Evolutionary conservation across 2,888 invertebrate species (phyloP).

Genomic region (Atrina japonica): DNA sequence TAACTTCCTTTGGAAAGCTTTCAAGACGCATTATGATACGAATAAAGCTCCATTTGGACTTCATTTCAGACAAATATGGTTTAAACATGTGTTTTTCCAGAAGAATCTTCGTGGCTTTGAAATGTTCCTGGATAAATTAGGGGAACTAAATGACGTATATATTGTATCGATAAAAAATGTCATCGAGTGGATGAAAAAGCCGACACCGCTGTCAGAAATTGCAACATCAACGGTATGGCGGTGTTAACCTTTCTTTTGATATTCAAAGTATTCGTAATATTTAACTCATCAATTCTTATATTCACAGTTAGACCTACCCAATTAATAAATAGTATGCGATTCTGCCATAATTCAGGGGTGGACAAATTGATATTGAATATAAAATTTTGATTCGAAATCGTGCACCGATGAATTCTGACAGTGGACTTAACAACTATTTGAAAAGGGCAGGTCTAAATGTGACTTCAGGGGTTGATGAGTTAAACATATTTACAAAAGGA

Average conservation of each 20-base stretch:
- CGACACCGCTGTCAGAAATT: conserved; percentile 55
- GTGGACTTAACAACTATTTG: no score
- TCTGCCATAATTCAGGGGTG: no score
- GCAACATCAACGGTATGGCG: conserved; percentile 52
- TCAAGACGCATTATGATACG: conserved; percentile 86
- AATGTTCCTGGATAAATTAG: conserved; percentile 57
- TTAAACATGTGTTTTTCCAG: conserved; percentile 78
- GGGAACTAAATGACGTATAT: conserved; percentile 59
- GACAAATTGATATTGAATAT: no score
- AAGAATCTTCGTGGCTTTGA: conserved; percentile 60
- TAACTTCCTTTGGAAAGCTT: conserved; percentile 86
- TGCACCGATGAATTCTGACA: no score
- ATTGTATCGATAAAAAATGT: conserved; percentile 62
- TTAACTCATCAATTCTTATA: no score
- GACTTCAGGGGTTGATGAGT: no score
- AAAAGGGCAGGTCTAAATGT: no score
- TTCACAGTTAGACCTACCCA: no score
- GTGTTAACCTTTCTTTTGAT: conserved; percentile 33
- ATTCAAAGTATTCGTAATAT: no score
- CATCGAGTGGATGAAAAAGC: conserved; percentile 68
- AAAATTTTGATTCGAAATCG: no score
- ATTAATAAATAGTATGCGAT: no score
- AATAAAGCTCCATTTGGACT: conserved; percentile 90
- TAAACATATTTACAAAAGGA: no score
- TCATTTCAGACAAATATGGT: conserved; percentile 91